Conservation (phyloP, 2,888 invertebrate genomes). For the Saturnia pavonia region DNA sequence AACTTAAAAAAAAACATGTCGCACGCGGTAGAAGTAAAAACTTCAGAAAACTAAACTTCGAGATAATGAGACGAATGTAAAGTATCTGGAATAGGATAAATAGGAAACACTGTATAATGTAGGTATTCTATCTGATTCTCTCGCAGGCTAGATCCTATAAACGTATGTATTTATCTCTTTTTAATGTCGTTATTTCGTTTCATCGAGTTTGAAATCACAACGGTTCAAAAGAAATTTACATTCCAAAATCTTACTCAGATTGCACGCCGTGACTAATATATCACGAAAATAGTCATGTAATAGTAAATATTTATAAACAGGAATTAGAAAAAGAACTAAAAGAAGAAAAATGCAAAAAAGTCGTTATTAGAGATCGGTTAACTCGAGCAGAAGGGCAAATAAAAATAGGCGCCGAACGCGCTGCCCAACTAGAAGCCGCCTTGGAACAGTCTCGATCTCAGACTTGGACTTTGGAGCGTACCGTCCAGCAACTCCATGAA, state of each 20-base stretch:
- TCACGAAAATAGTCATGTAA: neutral
- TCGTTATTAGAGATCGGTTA: conserved; percentile 50
- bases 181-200: too few relatives aligned
- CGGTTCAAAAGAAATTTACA: too few relatives aligned
- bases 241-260: neutral
- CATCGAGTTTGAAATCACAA: too few relatives aligned
- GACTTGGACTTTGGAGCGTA: conserved; percentile 51
- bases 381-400: conserved; percentile 56
- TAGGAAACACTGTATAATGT: too few relatives aligned
- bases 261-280: neutral
- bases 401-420: conserved; percentile 53
- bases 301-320: conserved; percentile 36
- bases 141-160: too few relatives aligned
- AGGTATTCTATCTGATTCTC: too few relatives aligned
- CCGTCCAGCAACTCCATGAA: conserved; percentile 55
- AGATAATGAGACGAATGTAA: too few relatives aligned
- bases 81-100: too few relatives aligned
- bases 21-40: too few relatives aligned
- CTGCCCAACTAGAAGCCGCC: conserved; percentile 52
- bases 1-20: neutral
- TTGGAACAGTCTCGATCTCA: conserved; percentile 54
- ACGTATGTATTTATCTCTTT: too few relatives aligned
- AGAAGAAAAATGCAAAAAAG: conserved; percentile 58
- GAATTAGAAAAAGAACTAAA: conserved; percentile 67
- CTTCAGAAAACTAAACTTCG: too few relatives aligned